Evolutionary conservation across 2,888 invertebrate species (phyloP), one percentile per base, ranked within the genome.

Genomic region (Eupithecia insigniata): DNA sequence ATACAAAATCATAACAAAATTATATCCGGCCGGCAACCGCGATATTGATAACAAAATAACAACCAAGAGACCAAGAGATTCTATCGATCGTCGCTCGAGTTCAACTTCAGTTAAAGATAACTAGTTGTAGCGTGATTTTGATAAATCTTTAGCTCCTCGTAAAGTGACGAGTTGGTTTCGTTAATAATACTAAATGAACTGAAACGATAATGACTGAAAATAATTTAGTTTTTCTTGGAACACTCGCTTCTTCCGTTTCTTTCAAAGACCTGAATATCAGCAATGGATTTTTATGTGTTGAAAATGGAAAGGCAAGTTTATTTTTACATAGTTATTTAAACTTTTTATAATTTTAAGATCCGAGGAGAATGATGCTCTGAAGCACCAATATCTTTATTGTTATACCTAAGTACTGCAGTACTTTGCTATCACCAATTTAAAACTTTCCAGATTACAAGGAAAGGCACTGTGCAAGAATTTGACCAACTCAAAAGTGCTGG

Each of bases 231-330:
- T 90, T 92, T 78, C 78, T 88, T 61, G 93, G 93, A 36, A 78
- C 83, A 70, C 84, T 91, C 34, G 86, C 83, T n/a, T 85, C 87
- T 43, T 84, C 92, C 8, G 83, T 71, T 75, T 83, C 86, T 72
- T 76, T 85, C 30, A 81, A 82, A 10, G 77, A 84, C n/a, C 78
- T 92, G 18, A 74, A 69, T 22, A 80, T 95, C 67, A 83, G 90
- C 51, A 84, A 90, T 77, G 96, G 96, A 39, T 96, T 93, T 81
- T 80, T 97, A 62, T 92, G 92, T 43, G 93, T 96, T 8, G 88
- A 95, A 79, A 83, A 93, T 84, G 96, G 96, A 81, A 95, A 95
- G 92, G 96, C 96, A 89, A 87, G 78, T 69, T 46, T 14, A 12
- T 14, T 26, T 55, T 12, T 26, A 51, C 22, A 1, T 22, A 22